A percentile compares a stretch with the other conserved stretches of the same genome.
phyloP scores from a whole-genome alignment of 2,797 vertebrate species.

The Hypotaenidia okinawae region DNA sequence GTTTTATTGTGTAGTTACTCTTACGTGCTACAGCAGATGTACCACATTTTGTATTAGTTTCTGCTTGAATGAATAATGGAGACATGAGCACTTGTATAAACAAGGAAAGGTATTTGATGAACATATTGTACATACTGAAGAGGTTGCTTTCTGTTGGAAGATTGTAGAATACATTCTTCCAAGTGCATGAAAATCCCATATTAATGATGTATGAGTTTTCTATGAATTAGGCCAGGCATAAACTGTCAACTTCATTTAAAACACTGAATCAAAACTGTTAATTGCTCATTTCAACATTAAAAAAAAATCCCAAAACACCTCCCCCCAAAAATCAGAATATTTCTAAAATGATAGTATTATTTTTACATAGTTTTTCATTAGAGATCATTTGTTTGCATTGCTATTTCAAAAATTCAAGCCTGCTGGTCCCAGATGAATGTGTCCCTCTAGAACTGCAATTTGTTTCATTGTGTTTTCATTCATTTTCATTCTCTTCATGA shows the following conservation, averaged over 20 bases:
- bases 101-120: constrained; percentile 66
- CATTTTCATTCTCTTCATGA: constrained; percentile 48
- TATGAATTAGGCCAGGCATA: constrained; percentile 23
- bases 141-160: constrained; percentile 40
- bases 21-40: not conserved
- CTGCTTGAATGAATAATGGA: constrained; percentile 61
- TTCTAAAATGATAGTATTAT: not conserved
- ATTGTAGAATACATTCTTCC: constrained; percentile 25
- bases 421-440: not conserved
- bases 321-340: not conserved
- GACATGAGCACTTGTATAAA: constrained; percentile 64
- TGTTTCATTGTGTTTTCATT: constrained; percentile 43
- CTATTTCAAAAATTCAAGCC: constrained; percentile 33
- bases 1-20: not conserved
- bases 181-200: constrained; percentile 49
- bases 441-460: constrained; percentile 25
- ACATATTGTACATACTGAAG: constrained; percentile 59
- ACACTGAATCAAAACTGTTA: not conserved
- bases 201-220: constrained; percentile 53
- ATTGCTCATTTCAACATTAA: not conserved
- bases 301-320: not conserved
- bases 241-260: constrained; percentile 40
- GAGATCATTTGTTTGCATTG: constrained; percentile 7
- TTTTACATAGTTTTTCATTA: constrained; percentile 25
- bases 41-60: constrained; percentile 40